Base-by-base conservation (phyloP, 2,888 invertebrate genomes). In the Dasypogon diadema region DNA sequence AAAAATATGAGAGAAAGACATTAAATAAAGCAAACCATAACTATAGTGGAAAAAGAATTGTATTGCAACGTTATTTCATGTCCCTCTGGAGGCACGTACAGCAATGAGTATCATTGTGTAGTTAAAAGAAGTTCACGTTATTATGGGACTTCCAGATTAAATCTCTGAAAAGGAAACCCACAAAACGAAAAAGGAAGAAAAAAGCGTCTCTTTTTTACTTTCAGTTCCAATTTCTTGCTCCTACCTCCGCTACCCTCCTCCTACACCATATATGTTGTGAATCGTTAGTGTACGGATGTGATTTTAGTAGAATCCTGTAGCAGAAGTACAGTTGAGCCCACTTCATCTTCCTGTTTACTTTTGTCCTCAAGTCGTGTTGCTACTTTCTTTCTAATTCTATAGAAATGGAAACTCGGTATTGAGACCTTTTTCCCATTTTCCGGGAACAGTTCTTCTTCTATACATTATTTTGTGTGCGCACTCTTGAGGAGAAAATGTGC, bases 111-210 rank as follows among this genome's bases (percentile, higher is more conserved):
- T 24, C 65, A 51, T 51, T 65, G 34, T 65, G 1, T n/a, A 12
- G 12, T 22, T n/a, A 65, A 51, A 51, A 65, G 65, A 37, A 65
- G 65, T 65, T 65, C 65, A 65, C 24, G 46, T 65, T 65, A 55
- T 56, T 72, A 72, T 72, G 55, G 30, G 72, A 72, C 72, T 72
- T 72, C 37, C 58, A 56, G 73, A 56, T 56, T 58, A 73, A 58
- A 58, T 55, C 73, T 73, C 16, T 73, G 46, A 46, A 73, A 42
- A 58, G 73, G 56, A 73, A 72, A 54, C 55, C 65, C 65, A 65
- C 65, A 65, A 46, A 63, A n/a, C n/a, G n/a, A n/a, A 37, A 65
- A 65, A 46, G 60, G 48, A 65, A 46, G 24, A 65, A 65, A 37
- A 60, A 60, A 46, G 46, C 48, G 65, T 21, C 63, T 63, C 26